Evolutionary conservation across 2,113 vertebrate species (phyloP), one percentile per base, ranked within the genome.

Genomic region (Cercocebus atys): DNA sequence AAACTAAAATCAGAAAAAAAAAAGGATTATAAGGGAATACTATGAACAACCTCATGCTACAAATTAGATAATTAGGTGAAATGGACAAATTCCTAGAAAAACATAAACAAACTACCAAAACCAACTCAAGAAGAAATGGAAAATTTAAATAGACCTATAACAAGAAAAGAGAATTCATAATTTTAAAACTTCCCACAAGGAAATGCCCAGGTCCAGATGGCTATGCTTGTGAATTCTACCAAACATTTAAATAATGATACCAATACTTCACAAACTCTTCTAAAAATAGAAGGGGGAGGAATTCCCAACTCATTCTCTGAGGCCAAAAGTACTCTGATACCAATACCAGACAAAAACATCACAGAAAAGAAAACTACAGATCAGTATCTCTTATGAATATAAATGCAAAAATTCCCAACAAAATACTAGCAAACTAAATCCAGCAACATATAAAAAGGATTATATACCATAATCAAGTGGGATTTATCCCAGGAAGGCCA

Each of bases 401-500:
- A 95, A 43, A 78, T 45, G 13, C 47, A 97, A 81, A 95, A 75
- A 23, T 27, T 55, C 35, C 94, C 59, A 95, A 88, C 27, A 35
- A 84, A 93, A 91, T 85, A 88, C 43, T 68, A 92, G 66, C 55
- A 93, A 90, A 84, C 68, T 76, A n/a, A 87, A 75, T 66, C 27
- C 12, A 89, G 68, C 18, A 97, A 76, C 4, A 66, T 43, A 72
- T 13, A 78, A 76, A 94, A 93, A 82, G 25, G 12, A 82, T 22
- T 64, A 79, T 20, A 50, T 2, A 68, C 18, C 61, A 85, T 2
- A 2, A 64, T n/a, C 70, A 81, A 95, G 50, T 76, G 23, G 47
- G 30, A 91, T 87, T 90, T 86, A 90, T 55, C 68, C 20, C 43
- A 89, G 68, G 47, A 89, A 94, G 47, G n/a, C 13, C 55, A 75